Conservation (phyloP, 2,797 vertebrate genomes). For the Gastrophryne carolinensis region DNA sequence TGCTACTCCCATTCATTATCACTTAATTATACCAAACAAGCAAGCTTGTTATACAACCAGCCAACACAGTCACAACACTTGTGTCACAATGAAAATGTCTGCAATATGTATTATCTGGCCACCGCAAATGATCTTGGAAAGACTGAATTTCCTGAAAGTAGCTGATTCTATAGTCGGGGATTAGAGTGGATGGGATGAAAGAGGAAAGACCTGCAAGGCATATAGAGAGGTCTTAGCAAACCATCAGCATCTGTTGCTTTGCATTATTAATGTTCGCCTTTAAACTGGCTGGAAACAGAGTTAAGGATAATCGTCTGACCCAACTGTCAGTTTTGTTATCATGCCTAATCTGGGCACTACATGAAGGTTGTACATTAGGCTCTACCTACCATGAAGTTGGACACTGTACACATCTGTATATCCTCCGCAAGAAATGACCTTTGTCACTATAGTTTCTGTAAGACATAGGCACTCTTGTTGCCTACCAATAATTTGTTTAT, state of each 20-base stretch:
- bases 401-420: too few relatives aligned
- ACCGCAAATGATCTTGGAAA: conserved; percentile 36
- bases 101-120: conserved; percentile 24
- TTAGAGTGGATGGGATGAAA: conserved; percentile 21
- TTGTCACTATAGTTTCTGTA: too few relatives aligned
- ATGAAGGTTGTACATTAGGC: too few relatives aligned
- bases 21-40: conserved; percentile 52
- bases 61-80: conserved; percentile 41
- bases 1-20: conserved; percentile 52
- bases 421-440: too few relatives aligned
- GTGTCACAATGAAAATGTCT: conserved; percentile 29
- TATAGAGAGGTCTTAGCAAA: background rate
- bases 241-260: conserved; percentile 25
- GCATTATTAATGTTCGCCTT: conserved; percentile 40
- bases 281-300: too few relatives aligned
- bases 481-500: too few relatives aligned
- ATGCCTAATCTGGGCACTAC: too few relatives aligned
- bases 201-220: conserved; percentile 35
- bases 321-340: too few relatives aligned
- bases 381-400: too few relatives aligned
- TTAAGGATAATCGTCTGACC: too few relatives aligned
- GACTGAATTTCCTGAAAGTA: conserved; percentile 32
- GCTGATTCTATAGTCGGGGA: conserved; percentile 26
- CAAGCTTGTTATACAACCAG: conserved; percentile 45
- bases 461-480: too few relatives aligned